Evolutionary conservation across 2,113 vertebrate genomes (phyloP), one percentile per base, ranked within the genome.

Genomic region (Atrichornis clamosus): DNA sequence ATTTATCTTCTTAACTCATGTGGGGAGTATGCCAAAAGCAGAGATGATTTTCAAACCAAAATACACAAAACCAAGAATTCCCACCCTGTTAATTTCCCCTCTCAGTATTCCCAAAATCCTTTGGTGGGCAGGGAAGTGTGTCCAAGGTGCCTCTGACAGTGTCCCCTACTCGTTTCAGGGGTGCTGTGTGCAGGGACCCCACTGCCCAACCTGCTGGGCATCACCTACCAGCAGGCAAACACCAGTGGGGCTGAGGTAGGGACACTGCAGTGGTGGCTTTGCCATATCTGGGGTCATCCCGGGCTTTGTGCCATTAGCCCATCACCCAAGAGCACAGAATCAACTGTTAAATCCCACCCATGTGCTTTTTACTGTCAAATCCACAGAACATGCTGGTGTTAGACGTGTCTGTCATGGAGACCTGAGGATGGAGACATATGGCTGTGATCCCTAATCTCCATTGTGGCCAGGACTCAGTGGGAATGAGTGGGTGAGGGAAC

Each of bases 131-230:
- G 84, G 56, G 56, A 70, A 32, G 35, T 9, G 1, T 39, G 9
- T 46, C 55, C 0, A 0, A 35, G 30, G 5, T 15, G 3, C 15
- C 33, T 52, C 47, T 76, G 39, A 11, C 13, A 6, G 33, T 6
- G 2, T 24, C 42, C 52, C 33, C 58, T 28, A 0, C 87, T 24
- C 8, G 2, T 97, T 94, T 76, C 84, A 97, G 97, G 52, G 83
- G 84, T 28, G 11, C 77, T 97, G 74, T 56, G 21, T 8, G 53
- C 84, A 5, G 96, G 95, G 19, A 11, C 97, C n/a, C 95, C 97
- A 7, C 94, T 97, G 28, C 96, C 94, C 2, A 7, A 84, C 14
- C 76, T 96, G 22, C 67, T 95, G 75, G 90, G 65, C 76, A 85
- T 90, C 77, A 55, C 91, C 27, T 94, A 95, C 44, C 52, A 20